phyloP scores from a whole-genome alignment of 2,797 vertebrate species.

The Sebastolobus altivelis region DNA sequence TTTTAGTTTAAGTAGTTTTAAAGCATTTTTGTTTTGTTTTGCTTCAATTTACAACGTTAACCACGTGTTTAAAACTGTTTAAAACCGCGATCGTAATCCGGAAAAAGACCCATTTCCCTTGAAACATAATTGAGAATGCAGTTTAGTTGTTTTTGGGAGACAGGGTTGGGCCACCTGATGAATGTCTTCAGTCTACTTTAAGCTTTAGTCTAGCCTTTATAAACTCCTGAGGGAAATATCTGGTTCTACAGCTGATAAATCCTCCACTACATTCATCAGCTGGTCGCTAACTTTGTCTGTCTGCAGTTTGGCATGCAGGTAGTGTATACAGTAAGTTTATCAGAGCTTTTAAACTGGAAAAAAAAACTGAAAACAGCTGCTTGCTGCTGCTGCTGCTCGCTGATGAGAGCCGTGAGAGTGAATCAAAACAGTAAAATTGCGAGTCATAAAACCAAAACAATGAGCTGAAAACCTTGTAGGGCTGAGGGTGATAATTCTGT shows the following conservation, averaged over 20 bases:
- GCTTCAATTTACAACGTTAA: no score
- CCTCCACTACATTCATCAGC: background rate
- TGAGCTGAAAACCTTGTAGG: background rate
- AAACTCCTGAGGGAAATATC: background rate
- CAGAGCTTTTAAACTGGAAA: background rate
- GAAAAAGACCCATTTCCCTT: no score
- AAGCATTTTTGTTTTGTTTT: no score
- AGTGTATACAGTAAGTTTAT: background rate
- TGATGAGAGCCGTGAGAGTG: background rate
- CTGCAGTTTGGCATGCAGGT: background rate
- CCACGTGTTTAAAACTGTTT: no score
- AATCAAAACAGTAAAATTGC: background rate
- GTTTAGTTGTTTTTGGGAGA: no score
- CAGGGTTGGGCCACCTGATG: background rate
- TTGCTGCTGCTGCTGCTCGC: background rate
- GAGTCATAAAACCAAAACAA: conserved; percentile 2
- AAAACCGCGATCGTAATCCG: no score
- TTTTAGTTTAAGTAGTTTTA: no score
- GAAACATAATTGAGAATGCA: no score
- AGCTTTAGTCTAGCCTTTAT: background rate
- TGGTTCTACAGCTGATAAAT: background rate
- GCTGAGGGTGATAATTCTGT: background rate
- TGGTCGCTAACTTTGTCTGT: background rate
- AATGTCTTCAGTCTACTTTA: background rate
- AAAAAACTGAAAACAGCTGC: background rate